Evolutionary conservation across 1,140 invertebrate genomes (phyloP).

Genomic region (Drosophila eugracilis): DNA sequence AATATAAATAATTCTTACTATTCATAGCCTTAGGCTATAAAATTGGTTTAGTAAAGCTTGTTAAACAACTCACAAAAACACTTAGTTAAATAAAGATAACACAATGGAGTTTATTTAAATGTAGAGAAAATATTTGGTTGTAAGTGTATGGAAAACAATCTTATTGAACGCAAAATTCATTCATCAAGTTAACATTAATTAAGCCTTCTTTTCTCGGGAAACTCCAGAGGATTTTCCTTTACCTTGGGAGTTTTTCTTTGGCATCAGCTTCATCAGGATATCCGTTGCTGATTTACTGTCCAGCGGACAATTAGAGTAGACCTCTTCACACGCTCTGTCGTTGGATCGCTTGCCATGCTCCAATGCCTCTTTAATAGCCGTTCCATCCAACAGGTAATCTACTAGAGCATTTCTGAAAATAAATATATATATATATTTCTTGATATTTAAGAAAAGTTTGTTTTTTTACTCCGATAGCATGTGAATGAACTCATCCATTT

Average conservation of each 20-base stretch:
- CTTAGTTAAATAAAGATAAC: conserved; percentile 33
- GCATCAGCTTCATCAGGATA: conserved; percentile 87
- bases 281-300: conserved; percentile 88
- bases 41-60: neutral
- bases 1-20: neutral
- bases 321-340: conserved; percentile 86
- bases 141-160: conserved; percentile 7
- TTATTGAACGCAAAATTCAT: conserved; percentile 2
- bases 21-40: conserved; percentile 10
- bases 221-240: conserved; percentile 32
- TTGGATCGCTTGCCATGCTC: conserved; percentile 88
- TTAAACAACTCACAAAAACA: neutral
- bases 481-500: conserved; percentile 88
- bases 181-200: neutral
- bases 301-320: conserved; percentile 88
- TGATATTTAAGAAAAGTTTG: too few relatives aligned
- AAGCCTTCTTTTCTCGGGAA: conserved; percentile 28
- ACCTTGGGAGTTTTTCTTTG: conserved; percentile 68
- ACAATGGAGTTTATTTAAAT: conserved; percentile 37
- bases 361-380: conserved; percentile 90
- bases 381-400: conserved; percentile 90
- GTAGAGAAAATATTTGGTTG: conserved; percentile 36
- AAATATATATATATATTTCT: too few relatives aligned
- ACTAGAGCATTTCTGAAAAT: conserved; percentile 88
- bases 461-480: conserved; percentile 87